Evolutionary conservation across 2,797 vertebrate genomes (phyloP).

Genomic region (Poecilia velifera): DNA sequence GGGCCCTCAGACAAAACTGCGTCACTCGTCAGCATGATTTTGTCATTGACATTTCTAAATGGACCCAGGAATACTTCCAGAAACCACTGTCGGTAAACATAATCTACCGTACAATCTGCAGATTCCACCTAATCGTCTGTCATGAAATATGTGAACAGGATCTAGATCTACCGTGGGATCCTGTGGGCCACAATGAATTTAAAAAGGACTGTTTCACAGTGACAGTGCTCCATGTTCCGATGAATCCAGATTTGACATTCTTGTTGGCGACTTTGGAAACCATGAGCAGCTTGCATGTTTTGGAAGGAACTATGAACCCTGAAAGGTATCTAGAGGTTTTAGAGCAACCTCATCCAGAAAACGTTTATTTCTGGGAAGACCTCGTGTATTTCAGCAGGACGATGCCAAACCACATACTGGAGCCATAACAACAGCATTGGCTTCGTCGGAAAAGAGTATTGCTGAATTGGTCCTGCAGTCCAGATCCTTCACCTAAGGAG

Average conservation of each 20-base stretch:
- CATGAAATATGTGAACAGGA: background rate
- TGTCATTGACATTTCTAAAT: background rate
- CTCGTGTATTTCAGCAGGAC: background rate
- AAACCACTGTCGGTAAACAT: background rate
- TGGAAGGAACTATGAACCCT: background rate
- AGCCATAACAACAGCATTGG: background rate
- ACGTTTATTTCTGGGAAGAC: background rate
- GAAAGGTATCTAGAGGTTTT: background rate
- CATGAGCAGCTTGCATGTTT: background rate
- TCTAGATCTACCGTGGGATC: background rate
- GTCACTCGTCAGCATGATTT: background rate
- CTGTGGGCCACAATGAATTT: background rate
- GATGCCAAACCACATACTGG: background rate
- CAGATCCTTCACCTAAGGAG: background rate
- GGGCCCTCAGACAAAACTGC: background rate
- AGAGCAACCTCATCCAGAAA: background rate
- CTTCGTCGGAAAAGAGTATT: background rate
- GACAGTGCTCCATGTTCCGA: background rate
- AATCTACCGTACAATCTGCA: background rate
- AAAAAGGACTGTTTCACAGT: background rate
- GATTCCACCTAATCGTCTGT: background rate
- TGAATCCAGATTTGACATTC: background rate
- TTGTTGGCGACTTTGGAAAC: background rate
- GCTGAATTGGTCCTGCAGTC: background rate
- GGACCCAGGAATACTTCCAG: background rate